Base-by-base conservation (phyloP, 2,888 invertebrate species). In the Lochmaea capreae region DNA sequence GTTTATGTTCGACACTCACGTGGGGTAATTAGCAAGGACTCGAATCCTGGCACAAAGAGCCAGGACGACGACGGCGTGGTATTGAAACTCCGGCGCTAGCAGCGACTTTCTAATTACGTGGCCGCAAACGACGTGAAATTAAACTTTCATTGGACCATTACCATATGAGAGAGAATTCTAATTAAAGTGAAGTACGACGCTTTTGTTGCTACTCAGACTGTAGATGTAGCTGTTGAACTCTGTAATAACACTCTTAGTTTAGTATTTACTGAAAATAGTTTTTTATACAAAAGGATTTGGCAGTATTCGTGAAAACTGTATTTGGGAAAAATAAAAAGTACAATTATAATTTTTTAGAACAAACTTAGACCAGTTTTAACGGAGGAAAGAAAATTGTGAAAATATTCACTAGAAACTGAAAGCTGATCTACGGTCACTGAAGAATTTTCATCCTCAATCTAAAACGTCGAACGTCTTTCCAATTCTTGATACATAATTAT, bases 111-210 rank as follows among this genome's bases (percentile, higher is more conserved):
- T 87, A 87, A 87, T 87, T 87, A 87, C 86, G 84, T 82, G 81
- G 82, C 87, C 87, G 83, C 87, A 86, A 87, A 85, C 86, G 86
- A 86, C 85, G 84, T 83, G 83, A 86, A 87, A 87, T 87, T 87
- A 87, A 87, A 87, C 86, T 87, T 87, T 87, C 87, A 87, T 87
- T 87, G 86, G 85, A 86, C 83, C 83, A 87, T 87, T 87, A 87
- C 86, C 87, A 87, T 87, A 87, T 86, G 87, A 87, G 87, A 87
- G 86, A 85, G 83, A 71, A 71, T 84, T 85, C 86, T 87, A 86
- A 87, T 87, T 87, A 87, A 87, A 87, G 76, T 85, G 84, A 83
- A 85, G 83, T 83, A 83, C 79, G 81, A 78, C 79, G 83, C 83
- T 79, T 84, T 85, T 85, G 85, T 85, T 84, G 80, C 81, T 80